Conservation (phyloP, 2,888 invertebrate species). For the Orthosia gothica region DNA sequence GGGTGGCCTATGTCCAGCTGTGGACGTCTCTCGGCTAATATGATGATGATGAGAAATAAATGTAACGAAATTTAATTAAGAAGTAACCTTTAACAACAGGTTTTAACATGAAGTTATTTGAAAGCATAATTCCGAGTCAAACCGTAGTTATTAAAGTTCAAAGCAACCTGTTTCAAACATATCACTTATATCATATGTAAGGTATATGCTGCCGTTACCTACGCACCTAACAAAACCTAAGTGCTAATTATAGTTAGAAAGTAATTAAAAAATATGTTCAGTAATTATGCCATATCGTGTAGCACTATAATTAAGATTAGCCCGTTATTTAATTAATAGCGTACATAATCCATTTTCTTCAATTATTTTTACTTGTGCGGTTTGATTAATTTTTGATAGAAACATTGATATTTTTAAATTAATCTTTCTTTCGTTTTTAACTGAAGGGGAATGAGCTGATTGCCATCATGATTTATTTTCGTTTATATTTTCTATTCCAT, state of each 20-base stretch:
- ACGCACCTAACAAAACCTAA: not conserved
- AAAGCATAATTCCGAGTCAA: too few relatives aligned
- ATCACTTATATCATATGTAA: too few relatives aligned
- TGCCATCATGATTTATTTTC: conserved; percentile 20
- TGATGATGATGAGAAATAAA: too few relatives aligned
- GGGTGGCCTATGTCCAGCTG: too few relatives aligned
- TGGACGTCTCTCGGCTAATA: too few relatives aligned
- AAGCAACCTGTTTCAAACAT: too few relatives aligned
- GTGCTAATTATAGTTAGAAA: not conserved
- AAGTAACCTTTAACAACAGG: too few relatives aligned
- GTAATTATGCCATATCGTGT: conserved; percentile 11
- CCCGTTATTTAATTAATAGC: conserved; percentile 15
- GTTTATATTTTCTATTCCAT: conserved; percentile 1
- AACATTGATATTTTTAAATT: conserved; percentile 20
- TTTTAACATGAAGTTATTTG: too few relatives aligned
- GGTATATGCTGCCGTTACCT: not conserved
- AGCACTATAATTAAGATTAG: conserved; percentile 27
- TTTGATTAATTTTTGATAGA: conserved; percentile 35
- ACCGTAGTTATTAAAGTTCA: too few relatives aligned
- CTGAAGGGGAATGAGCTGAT: conserved; percentile 27
- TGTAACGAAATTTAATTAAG: too few relatives aligned
- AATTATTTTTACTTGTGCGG: conserved; percentile 44
- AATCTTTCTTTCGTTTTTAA: conserved; percentile 6
- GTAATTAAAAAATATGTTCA: conserved; percentile 36
- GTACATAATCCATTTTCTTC: conserved; percentile 52